phyloP scores from a whole-genome alignment of 2,113 vertebrate genomes.

The Barnardius zonarius region DNA sequence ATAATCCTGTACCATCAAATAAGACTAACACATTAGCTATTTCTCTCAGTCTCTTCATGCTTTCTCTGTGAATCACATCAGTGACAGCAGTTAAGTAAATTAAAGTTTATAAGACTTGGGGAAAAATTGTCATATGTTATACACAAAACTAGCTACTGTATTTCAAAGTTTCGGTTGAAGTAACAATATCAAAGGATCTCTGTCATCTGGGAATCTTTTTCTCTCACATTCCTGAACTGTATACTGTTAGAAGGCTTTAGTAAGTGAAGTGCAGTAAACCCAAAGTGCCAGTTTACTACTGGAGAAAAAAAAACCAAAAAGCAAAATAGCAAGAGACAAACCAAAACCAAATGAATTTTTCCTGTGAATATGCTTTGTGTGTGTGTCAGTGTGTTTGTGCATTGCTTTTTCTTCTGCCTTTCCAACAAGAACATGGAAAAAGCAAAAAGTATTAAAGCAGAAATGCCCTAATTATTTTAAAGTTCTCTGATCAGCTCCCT shows the following conservation, averaged over 20 bases:
- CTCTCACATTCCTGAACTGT: neutral
- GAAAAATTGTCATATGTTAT: conserved; percentile 13
- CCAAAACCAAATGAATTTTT: conserved; percentile 30
- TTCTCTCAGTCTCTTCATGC: neutral
- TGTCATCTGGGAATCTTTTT: conserved; percentile 52
- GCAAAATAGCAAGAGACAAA: neutral
- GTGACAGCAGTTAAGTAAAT: conserved; percentile 44
- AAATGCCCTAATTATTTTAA: neutral
- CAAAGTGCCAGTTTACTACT: conserved; percentile 7
- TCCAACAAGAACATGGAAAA: neutral
- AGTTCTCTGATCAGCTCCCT: neutral
- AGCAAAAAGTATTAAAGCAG: neutral
- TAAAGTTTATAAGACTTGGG: conserved; percentile 47
- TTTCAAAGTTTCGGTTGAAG: conserved; percentile 61
- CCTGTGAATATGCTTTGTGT: neutral
- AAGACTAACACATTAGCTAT: conserved; percentile 18
- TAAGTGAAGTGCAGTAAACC: conserved; percentile 9
- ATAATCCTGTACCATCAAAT: conserved; percentile 42
- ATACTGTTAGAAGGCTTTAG: conserved; percentile 32
- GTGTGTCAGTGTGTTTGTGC: neutral
- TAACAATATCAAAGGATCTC: conserved; percentile 42
- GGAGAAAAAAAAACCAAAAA: neutral
- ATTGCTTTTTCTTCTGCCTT: neutral
- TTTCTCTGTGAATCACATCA: conserved; percentile 26
- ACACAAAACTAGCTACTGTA: conserved; percentile 38